Evolutionary conservation across 2,797 vertebrate genomes (phyloP), one percentile per base, ranked within the genome.

Genomic region (Hylomyscus alleni): DNA sequence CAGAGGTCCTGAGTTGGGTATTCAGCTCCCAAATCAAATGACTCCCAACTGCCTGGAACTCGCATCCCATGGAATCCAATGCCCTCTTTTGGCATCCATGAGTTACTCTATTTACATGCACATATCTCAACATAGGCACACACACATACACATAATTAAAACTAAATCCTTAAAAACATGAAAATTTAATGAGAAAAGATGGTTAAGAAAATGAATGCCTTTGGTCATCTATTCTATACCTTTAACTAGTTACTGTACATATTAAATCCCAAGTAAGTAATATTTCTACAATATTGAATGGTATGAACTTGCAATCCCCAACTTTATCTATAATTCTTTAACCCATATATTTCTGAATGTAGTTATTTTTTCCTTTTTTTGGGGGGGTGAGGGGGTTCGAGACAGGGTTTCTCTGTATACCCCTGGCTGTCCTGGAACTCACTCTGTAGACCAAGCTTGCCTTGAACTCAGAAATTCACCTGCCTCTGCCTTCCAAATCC

Each of bases 221-320:
- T 94, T 47, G 22, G 29, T 26, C 15, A 58, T 84, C n/a, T 19
- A 9, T 6, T 80, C 9, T 86, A 24, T 47, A 93, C 9, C 4
- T 47, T 82, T 47, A 89, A 31, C 11, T 83, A 83, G 12, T 62
- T 6, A 69, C 12, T 69, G 86, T 34, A 20, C 8, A 56, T 67
- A n/a, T 88, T 89, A 73, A 54, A 54, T 95, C 20, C 29, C 20
- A 94, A 31, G n/a, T 88, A 56, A 40, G 34, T 60, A 60, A 77
- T 77, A 44, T 92, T 19, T 31, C 56, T 93, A 19, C 37, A 50
- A 34, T 77, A 75, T 58, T 67, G 92, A 40, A 37, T 56, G 50
- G 9, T 24, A 47, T 6, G 47, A 31, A 4, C 54, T 80, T 76
- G 0, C 6, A 83, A 9, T 58, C 65, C 83, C 78, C 0, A 47